A percentile compares a stretch with the other conserved stretches of the same genome.
Evolutionary conservation across 2,797 vertebrate genomes (phyloP).

Genomic region (Malurus leucopterus): DNA sequence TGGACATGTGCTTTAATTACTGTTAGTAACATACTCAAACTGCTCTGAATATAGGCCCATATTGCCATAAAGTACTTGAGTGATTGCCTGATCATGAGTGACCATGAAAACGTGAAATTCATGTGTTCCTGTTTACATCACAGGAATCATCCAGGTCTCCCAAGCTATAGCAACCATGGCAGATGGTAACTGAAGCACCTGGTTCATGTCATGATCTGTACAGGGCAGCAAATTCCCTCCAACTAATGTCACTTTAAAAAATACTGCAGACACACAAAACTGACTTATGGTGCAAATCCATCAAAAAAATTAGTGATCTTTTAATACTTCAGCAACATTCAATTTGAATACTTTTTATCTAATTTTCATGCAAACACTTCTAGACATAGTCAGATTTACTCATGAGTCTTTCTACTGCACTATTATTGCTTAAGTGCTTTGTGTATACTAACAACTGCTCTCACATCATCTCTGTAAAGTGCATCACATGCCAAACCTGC

Average conservation of each 20-base stretch:
- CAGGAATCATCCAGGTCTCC: background rate
- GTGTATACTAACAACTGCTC: background rate
- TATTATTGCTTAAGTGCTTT: background rate
- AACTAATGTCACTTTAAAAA: background rate
- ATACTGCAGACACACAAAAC: background rate
- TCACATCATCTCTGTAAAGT: background rate
- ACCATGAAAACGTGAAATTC: background rate
- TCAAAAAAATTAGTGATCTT: background rate
- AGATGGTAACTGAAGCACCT: background rate
- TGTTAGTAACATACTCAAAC: background rate
- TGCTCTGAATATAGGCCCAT: background rate
- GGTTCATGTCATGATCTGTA: background rate
- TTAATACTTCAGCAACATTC: background rate
- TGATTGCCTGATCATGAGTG: accelerated
- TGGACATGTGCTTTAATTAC: background rate
- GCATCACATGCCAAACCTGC: background rate
- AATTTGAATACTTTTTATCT: background rate
- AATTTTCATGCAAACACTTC: background rate
- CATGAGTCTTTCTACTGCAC: background rate
- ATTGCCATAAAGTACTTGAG: background rate
- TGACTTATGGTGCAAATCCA: background rate
- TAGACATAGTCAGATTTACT: background rate
- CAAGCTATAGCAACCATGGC: background rate
- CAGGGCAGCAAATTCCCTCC: background rate
- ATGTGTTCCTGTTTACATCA: background rate